Percentiles rank a stretch among this genome's conserved stretches.
These are phyloP conservation scores for Ptychadena robeensis DNA, from an alignment of 2,797 vertebrate species.

Conservation along the genomic window DNA sequence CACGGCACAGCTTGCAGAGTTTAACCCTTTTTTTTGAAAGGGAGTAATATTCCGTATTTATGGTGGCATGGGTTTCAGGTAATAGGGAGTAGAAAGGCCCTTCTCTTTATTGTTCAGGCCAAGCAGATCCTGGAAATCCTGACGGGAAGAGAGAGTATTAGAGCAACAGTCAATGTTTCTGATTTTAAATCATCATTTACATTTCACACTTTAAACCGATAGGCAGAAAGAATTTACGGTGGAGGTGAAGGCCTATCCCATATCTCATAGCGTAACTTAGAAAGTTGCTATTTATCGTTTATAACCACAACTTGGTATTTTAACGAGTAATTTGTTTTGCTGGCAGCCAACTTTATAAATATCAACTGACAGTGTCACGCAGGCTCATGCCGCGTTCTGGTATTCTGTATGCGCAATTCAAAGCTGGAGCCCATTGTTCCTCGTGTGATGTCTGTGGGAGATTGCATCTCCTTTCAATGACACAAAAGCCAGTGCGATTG, in stretches of 20 bases:
- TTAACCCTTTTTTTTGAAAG: too few species aligned
- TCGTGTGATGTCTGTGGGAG: slow-evolving; percentile 48
- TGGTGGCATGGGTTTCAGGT: too few species aligned
- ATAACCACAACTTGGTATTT: neutral
- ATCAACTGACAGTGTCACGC: neutral
- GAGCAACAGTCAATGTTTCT: too few species aligned
- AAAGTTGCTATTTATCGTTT: neutral
- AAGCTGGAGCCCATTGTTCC: slow-evolving; percentile 45
- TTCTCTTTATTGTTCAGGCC: too few species aligned
- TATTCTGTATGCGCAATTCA: slow-evolving; percentile 13
- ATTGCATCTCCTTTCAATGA: slow-evolving; percentile 45
- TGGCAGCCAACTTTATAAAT: slow-evolving; percentile 7
- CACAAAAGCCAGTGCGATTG: slow-evolving; percentile 42
- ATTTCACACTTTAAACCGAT: neutral
- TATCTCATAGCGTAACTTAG: neutral
- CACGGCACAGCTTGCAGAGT: too few species aligned
- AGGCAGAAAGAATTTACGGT: neutral
- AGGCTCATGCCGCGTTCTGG: neutral
- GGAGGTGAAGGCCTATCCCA: neutral
- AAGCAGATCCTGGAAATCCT: too few species aligned
- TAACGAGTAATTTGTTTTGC: slow-evolving; percentile 25
- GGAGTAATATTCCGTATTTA: too few species aligned
- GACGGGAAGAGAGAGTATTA: too few species aligned
- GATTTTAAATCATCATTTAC: too few species aligned
- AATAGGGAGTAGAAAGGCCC: too few species aligned